Conservation (phyloP, 2,113 vertebrate species). For the Bombycilla garrulus region DNA sequence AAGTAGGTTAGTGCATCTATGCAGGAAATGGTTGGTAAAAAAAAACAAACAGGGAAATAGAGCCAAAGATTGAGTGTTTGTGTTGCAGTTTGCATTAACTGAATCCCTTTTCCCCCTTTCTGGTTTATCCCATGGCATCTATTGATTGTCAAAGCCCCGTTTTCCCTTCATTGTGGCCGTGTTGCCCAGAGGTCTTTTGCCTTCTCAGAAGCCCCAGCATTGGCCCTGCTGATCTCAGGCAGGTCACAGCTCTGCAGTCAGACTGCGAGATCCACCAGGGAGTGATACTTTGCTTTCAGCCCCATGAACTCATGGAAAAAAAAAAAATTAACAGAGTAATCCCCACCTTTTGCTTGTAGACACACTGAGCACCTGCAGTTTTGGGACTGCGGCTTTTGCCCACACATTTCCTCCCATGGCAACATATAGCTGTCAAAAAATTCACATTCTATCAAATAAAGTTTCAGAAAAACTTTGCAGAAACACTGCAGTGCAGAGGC, state of each 20-base stretch:
- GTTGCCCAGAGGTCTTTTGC: not conserved
- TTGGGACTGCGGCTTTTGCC: not conserved
- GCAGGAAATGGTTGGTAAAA: not conserved
- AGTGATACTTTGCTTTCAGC: not conserved
- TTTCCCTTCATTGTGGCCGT: not conserved
- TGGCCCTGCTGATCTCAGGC: not conserved
- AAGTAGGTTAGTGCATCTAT: not conserved
- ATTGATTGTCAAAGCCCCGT: not conserved
- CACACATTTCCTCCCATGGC: not conserved
- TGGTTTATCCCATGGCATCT: not conserved
- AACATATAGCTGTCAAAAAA: not conserved
- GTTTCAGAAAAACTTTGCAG: not conserved
- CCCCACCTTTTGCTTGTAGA: not conserved
- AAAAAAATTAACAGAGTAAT: not conserved
- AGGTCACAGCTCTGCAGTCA: not conserved
- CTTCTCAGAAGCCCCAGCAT: not conserved
- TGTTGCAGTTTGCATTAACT: not conserved
- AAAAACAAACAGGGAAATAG: not conserved
- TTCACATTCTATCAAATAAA: not conserved
- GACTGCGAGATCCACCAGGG: not conserved
- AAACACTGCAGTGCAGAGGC: not conserved
- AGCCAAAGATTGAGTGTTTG: not conserved
- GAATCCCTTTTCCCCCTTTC: not conserved
- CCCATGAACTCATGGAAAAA: not conserved
- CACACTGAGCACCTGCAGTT: not conserved